A percentile compares a stretch with the other conserved stretches of the same genome.
Conservation (phyloP, 2,113 vertebrate species). For the Clarias magur region DNA sequence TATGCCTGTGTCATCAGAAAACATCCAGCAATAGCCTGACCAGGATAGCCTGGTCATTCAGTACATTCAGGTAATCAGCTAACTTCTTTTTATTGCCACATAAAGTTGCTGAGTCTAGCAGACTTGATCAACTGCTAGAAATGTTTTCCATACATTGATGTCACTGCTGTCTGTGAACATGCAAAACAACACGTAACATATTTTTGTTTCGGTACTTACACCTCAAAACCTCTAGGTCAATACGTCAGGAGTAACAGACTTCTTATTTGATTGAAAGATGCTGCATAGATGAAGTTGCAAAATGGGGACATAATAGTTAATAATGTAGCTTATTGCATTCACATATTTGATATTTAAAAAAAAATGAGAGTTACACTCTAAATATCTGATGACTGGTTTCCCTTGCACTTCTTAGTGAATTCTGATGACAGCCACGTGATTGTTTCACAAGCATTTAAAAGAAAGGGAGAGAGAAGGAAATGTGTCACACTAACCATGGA, state of each 20-base stretch:
- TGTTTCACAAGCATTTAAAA: slow-evolving; percentile 24
- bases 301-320: not conserved
- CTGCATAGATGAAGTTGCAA: not conserved
- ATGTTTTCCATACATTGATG: slow-evolving; percentile 39
- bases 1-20: too few species aligned
- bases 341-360: not conserved
- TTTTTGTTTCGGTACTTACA: slow-evolving; percentile 15
- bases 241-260: not conserved
- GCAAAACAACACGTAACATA: slow-evolving; percentile 38
- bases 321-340: not conserved
- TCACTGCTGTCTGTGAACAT: slow-evolving; percentile 30
- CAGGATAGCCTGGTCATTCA: too few species aligned
- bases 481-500: slow-evolving; percentile 33
- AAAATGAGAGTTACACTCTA: not conserved
- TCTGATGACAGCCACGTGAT: slow-evolving; percentile 14
- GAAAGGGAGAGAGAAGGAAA: slow-evolving; percentile 41
- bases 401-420: not conserved
- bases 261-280: not conserved
- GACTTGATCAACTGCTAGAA: slow-evolving; percentile 5
- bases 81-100: too few species aligned
- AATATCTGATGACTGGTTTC: not conserved
- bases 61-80: too few species aligned
- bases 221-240: not conserved
- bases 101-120: too few species aligned
- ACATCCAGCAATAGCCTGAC: too few species aligned